phyloP scores from a whole-genome alignment of 2,797 vertebrate species.

The Galago senegalensis region DNA sequence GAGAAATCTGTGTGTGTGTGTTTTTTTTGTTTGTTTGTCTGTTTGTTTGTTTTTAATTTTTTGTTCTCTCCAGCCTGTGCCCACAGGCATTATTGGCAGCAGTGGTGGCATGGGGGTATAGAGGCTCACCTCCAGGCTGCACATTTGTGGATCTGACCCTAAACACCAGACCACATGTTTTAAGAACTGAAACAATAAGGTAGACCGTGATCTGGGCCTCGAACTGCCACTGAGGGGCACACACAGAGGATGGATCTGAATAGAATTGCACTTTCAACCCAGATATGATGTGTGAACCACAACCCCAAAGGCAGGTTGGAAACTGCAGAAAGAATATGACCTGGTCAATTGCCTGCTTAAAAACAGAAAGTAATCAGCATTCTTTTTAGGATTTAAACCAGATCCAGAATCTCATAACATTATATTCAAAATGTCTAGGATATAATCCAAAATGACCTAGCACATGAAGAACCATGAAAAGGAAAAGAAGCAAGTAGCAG shows the following conservation, averaged over 20 bases:
- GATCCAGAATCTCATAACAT: not conserved
- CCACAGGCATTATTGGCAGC: not conserved
- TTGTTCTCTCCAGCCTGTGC: not conserved
- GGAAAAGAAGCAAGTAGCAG: not conserved
- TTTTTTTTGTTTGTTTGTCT: not conserved
- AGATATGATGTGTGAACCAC: not conserved
- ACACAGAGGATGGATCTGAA: not conserved
- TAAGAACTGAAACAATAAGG: not conserved
- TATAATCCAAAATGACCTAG: conserved; percentile 18
- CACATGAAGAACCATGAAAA: conserved; percentile 1
- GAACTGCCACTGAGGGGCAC: not conserved
- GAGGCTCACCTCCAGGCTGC: not conserved
- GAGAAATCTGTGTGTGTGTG: not conserved
- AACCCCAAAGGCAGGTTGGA: not conserved
- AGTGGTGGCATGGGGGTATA: too few relatives aligned
- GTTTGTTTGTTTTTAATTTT: not conserved
- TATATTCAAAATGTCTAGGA: not conserved
- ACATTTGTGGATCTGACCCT: not conserved
- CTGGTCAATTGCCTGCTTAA: not conserved
- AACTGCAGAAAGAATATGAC: not conserved
- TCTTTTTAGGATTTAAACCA: not conserved
- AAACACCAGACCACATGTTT: not conserved
- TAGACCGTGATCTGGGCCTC: not conserved
- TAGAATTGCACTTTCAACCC: not conserved
- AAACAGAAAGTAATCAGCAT: not conserved